Conservation (phyloP, 2,113 vertebrate genomes). For the Hylia prasina region DNA sequence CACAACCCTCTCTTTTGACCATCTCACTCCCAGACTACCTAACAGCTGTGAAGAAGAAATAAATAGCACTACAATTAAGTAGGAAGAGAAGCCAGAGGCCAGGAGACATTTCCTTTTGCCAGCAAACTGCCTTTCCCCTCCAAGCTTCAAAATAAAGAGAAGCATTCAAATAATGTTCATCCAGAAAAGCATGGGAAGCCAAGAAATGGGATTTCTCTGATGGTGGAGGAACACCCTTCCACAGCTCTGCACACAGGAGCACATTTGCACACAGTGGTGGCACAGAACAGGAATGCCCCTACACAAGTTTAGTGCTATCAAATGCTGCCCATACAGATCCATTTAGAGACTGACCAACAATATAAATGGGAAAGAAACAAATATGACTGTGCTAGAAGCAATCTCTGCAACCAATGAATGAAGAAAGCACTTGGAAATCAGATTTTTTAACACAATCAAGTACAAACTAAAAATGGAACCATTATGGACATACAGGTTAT, state of each 20-base stretch:
- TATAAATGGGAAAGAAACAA: neutral
- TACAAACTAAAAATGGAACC: neutral
- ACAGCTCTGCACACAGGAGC: neutral
- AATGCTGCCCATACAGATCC: neutral
- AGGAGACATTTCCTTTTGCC: neutral
- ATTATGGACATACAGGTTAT: neutral
- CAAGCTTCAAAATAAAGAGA: neutral
- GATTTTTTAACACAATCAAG: neutral
- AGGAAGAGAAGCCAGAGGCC: neutral
- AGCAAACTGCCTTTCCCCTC: neutral
- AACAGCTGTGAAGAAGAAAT: neutral
- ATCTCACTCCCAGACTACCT: neutral
- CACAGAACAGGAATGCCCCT: neutral
- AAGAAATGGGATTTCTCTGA: neutral
- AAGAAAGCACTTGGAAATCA: neutral
- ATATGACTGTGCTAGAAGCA: neutral
- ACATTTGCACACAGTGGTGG: rapidly evolving
- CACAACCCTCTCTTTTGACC: neutral
- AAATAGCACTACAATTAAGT: neutral
- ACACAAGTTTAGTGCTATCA: neutral
- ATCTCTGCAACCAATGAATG: neutral
- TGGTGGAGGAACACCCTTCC: neutral
- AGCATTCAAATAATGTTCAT: neutral
- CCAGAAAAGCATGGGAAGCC: neutral
- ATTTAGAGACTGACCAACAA: neutral